Evolutionary conservation across 1,140 invertebrate genomes (phyloP).

Genomic region (Lepidurus arcticus): DNA sequence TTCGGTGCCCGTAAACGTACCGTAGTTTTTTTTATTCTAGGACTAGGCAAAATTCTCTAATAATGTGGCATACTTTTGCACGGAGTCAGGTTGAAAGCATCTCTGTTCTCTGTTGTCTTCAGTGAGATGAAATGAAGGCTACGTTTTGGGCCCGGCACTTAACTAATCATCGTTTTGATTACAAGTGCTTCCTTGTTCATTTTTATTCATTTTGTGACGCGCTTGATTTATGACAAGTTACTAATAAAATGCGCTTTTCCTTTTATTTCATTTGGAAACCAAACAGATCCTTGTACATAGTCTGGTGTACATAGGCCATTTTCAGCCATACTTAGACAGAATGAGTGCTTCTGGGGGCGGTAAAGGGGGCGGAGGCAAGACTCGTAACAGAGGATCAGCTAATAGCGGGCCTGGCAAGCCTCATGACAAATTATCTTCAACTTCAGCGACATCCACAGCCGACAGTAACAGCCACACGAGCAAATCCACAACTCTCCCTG

Average conservation of each 20-base stretch:
- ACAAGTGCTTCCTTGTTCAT: not conserved
- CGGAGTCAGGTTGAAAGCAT: not conserved
- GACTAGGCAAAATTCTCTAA: not conserved
- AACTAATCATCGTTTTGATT: not conserved
- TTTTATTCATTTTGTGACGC: not conserved
- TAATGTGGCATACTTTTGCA: not conserved
- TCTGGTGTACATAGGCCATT: conserved; percentile 15
- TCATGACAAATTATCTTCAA: not conserved
- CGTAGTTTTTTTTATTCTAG: not conserved
- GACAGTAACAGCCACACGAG: not conserved
- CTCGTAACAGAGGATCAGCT: conserved; percentile 13
- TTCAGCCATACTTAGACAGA: conserved; percentile 10
- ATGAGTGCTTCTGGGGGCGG: conserved; percentile 16
- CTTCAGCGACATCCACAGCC: not conserved
- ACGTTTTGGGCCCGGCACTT: no score
- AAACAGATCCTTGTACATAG: conserved; percentile 16
- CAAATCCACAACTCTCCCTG: not conserved
- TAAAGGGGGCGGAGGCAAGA: conserved; percentile 12
- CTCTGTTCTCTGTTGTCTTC: not conserved
- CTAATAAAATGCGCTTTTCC: not conserved
- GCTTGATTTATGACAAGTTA: not conserved
- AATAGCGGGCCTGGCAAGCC: not conserved
- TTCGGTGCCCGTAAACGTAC: not conserved
- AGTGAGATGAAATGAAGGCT: not conserved
- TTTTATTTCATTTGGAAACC: not conserved